These are phyloP conservation scores for Syngnathus rostellatus DNA, from an alignment of 2,797 vertebrate species.

Conservation along the genomic window DNA sequence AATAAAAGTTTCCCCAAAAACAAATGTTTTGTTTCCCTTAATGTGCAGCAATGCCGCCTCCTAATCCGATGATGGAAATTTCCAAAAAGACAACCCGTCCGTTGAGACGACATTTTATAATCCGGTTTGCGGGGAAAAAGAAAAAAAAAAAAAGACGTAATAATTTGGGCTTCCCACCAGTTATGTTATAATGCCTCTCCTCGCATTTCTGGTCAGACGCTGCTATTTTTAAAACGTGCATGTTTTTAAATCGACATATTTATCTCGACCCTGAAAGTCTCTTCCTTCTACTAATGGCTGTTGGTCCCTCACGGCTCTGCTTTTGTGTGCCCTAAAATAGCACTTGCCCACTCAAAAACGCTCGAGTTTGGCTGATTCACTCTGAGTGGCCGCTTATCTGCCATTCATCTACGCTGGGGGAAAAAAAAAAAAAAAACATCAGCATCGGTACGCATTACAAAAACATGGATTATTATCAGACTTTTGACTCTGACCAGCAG, in stretches of 20 bases:
- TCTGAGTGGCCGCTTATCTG: constrained; percentile 32
- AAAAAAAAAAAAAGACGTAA: too few relatives aligned
- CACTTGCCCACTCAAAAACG: constrained; percentile 12
- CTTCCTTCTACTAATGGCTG: background rate
- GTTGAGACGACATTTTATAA: too few relatives aligned
- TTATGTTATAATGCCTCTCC: background rate
- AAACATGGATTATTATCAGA: background rate
- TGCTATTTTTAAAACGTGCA: background rate
- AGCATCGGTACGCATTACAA: background rate
- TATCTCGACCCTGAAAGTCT: background rate
- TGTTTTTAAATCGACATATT: background rate
- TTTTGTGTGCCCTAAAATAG: background rate
- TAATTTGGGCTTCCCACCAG: too few relatives aligned
- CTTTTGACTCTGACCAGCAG: background rate
- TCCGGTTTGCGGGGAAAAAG: too few relatives aligned
- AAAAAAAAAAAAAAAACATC: constrained; percentile 8
- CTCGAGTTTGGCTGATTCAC: constrained; percentile 23
- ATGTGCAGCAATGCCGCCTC: too few relatives aligned
- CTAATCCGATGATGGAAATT: too few relatives aligned
- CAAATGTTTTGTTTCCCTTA: too few relatives aligned
- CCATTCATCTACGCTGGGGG: constrained; percentile 13
- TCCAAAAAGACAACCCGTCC: too few relatives aligned
- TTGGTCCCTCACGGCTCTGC: background rate
- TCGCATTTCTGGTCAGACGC: background rate
- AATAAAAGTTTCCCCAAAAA: too few relatives aligned